These are phyloP conservation scores for Anthopleura sola DNA, from an alignment of 64 coral and sea anemone genomes.

Conservation along the genomic window DNA sequence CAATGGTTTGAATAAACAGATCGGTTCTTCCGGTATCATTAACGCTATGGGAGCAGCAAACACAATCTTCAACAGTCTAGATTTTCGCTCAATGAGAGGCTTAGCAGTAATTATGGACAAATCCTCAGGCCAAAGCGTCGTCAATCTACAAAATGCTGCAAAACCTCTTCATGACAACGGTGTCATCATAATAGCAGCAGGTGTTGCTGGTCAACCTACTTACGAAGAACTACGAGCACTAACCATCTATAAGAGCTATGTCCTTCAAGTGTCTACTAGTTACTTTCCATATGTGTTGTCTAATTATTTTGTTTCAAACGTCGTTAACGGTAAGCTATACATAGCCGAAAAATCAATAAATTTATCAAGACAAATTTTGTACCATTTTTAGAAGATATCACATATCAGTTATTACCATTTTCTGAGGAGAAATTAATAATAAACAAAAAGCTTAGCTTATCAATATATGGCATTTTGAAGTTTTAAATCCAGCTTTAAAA, in stretches of 20 bases:
- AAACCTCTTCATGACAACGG: constrained; percentile 7
- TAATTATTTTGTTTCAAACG: background rate
- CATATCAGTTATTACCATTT: background rate
- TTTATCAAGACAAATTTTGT: background rate
- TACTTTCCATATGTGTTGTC: background rate
- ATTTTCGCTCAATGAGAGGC: background rate
- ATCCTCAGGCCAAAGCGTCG: background rate
- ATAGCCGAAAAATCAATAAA: background rate
- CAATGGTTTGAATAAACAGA: background rate
- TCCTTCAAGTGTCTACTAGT: background rate
- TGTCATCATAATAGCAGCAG: constrained; percentile 19
- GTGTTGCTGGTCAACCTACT: constrained; percentile 15
- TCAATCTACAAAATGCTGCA: background rate
- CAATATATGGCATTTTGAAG: no score
- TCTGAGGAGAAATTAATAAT: no score
- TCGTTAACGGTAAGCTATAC: background rate
- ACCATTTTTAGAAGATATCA: background rate
- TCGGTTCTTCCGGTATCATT: constrained; percentile 4
- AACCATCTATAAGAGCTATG: background rate
- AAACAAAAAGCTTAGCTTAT: no score
- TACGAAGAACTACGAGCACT: constrained; percentile 5
- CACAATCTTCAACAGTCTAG: background rate
- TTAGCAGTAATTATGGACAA: constrained; percentile 52
- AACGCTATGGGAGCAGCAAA: constrained; percentile 2
- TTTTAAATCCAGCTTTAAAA: background rate